Conservation (phyloP, 2,797 vertebrate species). For the Gymnoscopelus braueri region DNA sequence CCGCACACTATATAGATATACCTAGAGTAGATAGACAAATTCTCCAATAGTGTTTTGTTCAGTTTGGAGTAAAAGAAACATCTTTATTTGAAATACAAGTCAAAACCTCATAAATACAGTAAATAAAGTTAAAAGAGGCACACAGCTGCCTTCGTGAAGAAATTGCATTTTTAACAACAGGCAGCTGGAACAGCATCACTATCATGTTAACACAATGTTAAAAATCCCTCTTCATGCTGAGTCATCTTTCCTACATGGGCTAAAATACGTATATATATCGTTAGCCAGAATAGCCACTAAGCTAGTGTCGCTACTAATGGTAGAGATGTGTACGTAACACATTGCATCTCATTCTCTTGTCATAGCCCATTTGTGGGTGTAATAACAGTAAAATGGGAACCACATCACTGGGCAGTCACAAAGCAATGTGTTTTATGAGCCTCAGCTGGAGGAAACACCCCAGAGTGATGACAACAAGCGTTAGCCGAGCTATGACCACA, state of each 20-base stretch:
- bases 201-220: constrained; percentile 48
- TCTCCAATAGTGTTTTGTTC: neutral
- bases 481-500: constrained; percentile 68
- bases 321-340: constrained; percentile 38
- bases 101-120: constrained; percentile 29
- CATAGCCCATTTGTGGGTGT: constrained; percentile 65
- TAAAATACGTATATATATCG: constrained; percentile 53
- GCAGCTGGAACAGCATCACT: constrained; percentile 34
- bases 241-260: constrained; percentile 37
- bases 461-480: constrained; percentile 77
- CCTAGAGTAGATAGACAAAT: neutral
- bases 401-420: constrained; percentile 76
- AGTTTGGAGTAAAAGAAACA: constrained; percentile 18
- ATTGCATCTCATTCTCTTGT: constrained; percentile 34
- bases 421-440: constrained; percentile 72
- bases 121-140: constrained; percentile 16
- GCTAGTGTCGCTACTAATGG: constrained; percentile 20
- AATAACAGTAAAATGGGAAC: constrained; percentile 64
- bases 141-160: constrained; percentile 38
- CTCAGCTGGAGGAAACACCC: constrained; percentile 80
- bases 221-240: constrained; percentile 53
- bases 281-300: constrained; percentile 35
- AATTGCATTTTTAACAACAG: constrained; percentile 37
- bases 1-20: neutral
- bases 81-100: constrained; percentile 27